phyloP scores from a whole-genome alignment of 2,888 invertebrate species.

The Agonum fuliginosum region DNA sequence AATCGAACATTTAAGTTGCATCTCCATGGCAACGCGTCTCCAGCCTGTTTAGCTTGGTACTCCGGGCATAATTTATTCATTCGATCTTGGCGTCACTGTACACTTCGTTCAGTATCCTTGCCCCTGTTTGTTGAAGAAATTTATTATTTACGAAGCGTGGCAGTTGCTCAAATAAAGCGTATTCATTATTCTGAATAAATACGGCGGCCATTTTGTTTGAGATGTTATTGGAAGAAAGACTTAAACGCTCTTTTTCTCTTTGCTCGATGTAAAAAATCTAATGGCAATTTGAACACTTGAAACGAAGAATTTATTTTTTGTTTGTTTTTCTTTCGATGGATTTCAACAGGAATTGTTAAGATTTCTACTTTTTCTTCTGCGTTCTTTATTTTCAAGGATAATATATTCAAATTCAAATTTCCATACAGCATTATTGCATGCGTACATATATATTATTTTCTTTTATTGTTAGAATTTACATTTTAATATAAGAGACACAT shows the following conservation, averaged over 20 bases:
- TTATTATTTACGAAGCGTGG: constrained; percentile 33
- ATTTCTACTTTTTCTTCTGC: constrained; percentile 8
- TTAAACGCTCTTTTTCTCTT: background rate
- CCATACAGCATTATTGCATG: no score
- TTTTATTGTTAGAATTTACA: no score
- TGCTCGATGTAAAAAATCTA: background rate
- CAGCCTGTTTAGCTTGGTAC: background rate
- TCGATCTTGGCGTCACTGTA: constrained; percentile 31
- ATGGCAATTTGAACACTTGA: constrained; percentile 5
- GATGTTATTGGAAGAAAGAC: background rate
- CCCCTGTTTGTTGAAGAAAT: constrained; percentile 14
- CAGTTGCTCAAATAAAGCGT: constrained; percentile 35
- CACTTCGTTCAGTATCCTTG: constrained; percentile 33
- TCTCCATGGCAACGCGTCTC: constrained; percentile 19
- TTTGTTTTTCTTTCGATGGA: background rate
- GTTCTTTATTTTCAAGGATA: background rate
- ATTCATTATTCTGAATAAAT: constrained; percentile 25
- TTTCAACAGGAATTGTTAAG: background rate
- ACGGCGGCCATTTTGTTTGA: background rate
- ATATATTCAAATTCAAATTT: constrained; percentile 5
- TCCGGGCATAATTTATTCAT: constrained; percentile 37
- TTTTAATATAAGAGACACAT: no score
- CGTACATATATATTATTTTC: no score
- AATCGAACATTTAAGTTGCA: constrained; percentile 37
- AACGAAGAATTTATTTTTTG: constrained; percentile 23